These are phyloP conservation scores for Myodes glareolus DNA, from an alignment of 2,113 vertebrate species.

Conservation along the genomic window DNA sequence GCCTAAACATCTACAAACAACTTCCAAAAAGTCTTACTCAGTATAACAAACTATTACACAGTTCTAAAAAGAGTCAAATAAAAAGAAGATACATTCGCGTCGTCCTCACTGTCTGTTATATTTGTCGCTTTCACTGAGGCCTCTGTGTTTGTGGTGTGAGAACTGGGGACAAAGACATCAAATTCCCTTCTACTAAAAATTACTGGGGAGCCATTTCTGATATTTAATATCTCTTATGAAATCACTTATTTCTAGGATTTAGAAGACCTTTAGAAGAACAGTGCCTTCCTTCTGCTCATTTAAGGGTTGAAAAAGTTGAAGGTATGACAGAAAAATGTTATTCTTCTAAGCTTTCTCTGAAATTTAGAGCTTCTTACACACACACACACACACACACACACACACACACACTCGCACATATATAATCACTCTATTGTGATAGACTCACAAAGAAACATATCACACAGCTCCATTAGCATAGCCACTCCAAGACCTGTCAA, in stretches of 20 bases:
- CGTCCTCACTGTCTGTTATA: too few relatives aligned
- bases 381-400: background rate
- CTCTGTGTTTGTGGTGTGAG: fast-evolving
- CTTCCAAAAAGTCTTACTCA: too few relatives aligned
- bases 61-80: too few relatives aligned
- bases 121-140: too few relatives aligned
- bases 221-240: background rate
- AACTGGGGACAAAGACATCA: background rate
- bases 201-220: background rate
- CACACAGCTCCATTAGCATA: background rate
- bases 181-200: background rate
- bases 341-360: background rate
- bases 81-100: too few relatives aligned
- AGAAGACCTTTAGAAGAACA: background rate
- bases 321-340: background rate
- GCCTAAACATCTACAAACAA: too few relatives aligned
- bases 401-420: background rate
- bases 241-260: background rate
- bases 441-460: background rate
- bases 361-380: background rate
- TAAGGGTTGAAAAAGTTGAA: background rate
- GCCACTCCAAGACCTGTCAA: background rate
- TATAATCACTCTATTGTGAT: background rate
- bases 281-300: background rate
- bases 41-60: too few relatives aligned